Evolutionary conservation across 2,113 vertebrate genomes (phyloP).

Genomic region (Pseudonaja textilis): DNA sequence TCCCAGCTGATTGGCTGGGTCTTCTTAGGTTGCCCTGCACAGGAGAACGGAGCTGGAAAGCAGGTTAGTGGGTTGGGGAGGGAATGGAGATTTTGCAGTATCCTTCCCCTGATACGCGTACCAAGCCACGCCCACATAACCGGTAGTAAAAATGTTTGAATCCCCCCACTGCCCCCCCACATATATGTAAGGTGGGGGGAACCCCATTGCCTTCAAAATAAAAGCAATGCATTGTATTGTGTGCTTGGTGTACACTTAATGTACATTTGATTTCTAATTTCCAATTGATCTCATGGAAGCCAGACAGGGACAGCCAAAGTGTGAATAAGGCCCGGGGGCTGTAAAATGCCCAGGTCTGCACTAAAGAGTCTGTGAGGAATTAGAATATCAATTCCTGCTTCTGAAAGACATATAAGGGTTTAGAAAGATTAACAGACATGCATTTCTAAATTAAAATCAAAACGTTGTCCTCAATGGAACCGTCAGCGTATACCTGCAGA

Average conservation of each 20-base stretch:
- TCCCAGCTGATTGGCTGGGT: too few relatives aligned
- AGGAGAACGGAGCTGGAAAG: too few relatives aligned
- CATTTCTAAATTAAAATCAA: background rate
- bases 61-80: too few relatives aligned
- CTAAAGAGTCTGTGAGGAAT: background rate
- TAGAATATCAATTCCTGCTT: background rate
- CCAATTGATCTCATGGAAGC: background rate
- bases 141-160: too few relatives aligned
- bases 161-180: too few relatives aligned
- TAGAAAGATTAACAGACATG: background rate
- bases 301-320: background rate
- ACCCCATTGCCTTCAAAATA: background rate
- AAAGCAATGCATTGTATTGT: background rate
- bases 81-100: too few relatives aligned
- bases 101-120: too few relatives aligned
- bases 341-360: background rate
- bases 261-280: background rate
- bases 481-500: background rate
- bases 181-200: background rate
- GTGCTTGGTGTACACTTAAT: background rate
- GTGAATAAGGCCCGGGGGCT: background rate
- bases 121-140: too few relatives aligned
- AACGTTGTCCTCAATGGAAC: background rate
- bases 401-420: background rate
- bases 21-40: too few relatives aligned